Evolutionary conservation across 2,113 vertebrate species (phyloP).

Genomic region (Percopsis transmontana): DNA sequence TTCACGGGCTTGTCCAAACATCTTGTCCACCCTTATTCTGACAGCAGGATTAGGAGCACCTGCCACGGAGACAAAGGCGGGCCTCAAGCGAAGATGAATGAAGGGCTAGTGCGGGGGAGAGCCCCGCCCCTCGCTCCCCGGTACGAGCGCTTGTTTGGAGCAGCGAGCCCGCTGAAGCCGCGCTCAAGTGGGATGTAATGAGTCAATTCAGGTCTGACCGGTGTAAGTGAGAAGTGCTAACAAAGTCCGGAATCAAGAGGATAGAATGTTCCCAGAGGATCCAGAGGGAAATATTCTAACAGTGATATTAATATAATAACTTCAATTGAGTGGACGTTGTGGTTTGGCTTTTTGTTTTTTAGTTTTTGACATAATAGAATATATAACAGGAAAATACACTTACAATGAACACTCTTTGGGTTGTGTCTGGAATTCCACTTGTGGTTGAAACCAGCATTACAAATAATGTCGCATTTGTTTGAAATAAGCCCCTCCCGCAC

Average conservation of each 20-base stretch:
- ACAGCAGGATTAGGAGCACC: slow-evolving; percentile 72
- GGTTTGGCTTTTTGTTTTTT: too few species aligned
- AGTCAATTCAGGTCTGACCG: slow-evolving; percentile 34
- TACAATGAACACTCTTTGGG: too few species aligned
- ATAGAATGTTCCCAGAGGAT: neutral
- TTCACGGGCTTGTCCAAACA: slow-evolving; percentile 66
- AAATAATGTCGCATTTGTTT: too few species aligned
- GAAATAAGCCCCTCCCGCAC: too few species aligned
- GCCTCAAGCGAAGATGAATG: slow-evolving; percentile 62
- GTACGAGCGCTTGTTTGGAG: neutral
- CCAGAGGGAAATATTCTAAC: too few species aligned
- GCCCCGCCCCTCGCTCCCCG: neutral
- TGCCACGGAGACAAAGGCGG: slow-evolving; percentile 63
- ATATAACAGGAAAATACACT: too few species aligned
- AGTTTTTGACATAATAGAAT: too few species aligned
- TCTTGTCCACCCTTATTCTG: slow-evolving; percentile 58
- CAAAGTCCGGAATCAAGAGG: neutral
- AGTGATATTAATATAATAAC: too few species aligned
- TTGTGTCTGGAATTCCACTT: too few species aligned
- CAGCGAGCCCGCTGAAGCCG: neutral
- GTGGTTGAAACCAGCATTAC: too few species aligned
- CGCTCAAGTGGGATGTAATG: slow-evolving; percentile 13
- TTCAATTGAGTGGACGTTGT: too few species aligned
- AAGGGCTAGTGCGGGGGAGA: slow-evolving; percentile 43
- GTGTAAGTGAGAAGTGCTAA: neutral